Conservation (phyloP, 2,113 vertebrate genomes). For the Tetraodon nigroviridis region DNA sequence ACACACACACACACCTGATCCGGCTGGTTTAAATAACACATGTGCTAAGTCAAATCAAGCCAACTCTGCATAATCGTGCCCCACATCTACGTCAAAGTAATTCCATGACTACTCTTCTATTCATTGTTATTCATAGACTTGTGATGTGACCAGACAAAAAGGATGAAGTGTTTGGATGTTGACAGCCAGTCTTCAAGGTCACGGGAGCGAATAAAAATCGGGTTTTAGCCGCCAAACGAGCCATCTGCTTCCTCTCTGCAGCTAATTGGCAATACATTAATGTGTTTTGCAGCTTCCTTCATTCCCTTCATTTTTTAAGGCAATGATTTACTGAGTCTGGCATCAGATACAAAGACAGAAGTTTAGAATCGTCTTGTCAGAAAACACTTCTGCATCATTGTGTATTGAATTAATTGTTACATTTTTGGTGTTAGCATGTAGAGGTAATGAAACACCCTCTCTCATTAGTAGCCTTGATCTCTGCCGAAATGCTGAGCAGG, state of each 20-base stretch:
- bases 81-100: no score
- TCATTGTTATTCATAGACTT: conserved; percentile 38
- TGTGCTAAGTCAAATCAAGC: background rate
- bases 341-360: background rate
- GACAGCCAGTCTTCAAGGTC: conserved; percentile 50
- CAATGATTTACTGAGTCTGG: conserved; percentile 18
- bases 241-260: conserved; percentile 53
- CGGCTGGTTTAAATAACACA: conserved; percentile 4
- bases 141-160: conserved; percentile 35
- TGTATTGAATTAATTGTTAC: background rate
- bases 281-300: conserved; percentile 24
- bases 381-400: background rate
- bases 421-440: background rate
- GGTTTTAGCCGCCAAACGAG: conserved; percentile 62
- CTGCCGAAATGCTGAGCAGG: conserved; percentile 75
- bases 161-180: conserved; percentile 24
- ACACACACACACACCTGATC: background rate
- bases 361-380: background rate
- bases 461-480: conserved; percentile 65
- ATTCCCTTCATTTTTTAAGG: conserved; percentile 1
- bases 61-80: background rate
- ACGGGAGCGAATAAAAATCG: conserved; percentile 49
- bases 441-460: conserved; percentile 20
- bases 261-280: conserved; percentile 53
- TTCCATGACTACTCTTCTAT: background rate